phyloP scores from a whole-genome alignment of 2,888 invertebrate genomes.

The Coremacera marginata region DNA sequence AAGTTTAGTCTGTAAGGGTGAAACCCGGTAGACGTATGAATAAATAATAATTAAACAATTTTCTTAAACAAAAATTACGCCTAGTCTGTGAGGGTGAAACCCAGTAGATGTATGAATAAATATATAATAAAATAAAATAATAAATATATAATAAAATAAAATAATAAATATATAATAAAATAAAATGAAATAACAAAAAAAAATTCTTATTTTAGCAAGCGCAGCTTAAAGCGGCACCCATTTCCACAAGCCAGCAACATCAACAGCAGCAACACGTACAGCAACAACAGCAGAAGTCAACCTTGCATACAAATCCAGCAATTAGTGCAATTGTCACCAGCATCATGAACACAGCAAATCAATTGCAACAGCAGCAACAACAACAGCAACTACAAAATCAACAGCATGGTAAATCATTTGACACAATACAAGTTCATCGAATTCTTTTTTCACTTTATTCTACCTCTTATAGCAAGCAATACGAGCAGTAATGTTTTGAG shows the following conservation, averaged over 20 bases:
- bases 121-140: too few relatives aligned
- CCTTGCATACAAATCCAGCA: slow-evolving; percentile 71
- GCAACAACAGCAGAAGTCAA: slow-evolving; percentile 51
- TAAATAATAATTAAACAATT: too few relatives aligned
- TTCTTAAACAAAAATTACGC: too few relatives aligned
- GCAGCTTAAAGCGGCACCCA: slow-evolving; percentile 73
- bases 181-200: too few relatives aligned
- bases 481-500: slow-evolving; percentile 43
- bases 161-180: too few relatives aligned
- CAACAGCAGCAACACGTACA: slow-evolving; percentile 61
- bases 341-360: slow-evolving; percentile 85
- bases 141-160: too few relatives aligned
- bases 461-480: slow-evolving; percentile 37
- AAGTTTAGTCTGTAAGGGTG: too few relatives aligned
- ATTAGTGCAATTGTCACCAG: slow-evolving; percentile 84
- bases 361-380: slow-evolving; percentile 78
- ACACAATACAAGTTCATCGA: background rate
- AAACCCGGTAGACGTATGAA: too few relatives aligned
- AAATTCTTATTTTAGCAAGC: slow-evolving; percentile 72
- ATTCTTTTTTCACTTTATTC: background rate
- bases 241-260: slow-evolving; percentile 58
- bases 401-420: slow-evolving; percentile 32
- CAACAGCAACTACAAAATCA: slow-evolving; percentile 55
- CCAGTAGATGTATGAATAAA: too few relatives aligned
- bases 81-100: too few relatives aligned